Percentiles rank a stretch among this genome's conserved stretches.
These are phyloP conservation scores for Acanthurus lineatus DNA, from an alignment of 2,797 vertebrate species.

Conservation along the genomic window DNA sequence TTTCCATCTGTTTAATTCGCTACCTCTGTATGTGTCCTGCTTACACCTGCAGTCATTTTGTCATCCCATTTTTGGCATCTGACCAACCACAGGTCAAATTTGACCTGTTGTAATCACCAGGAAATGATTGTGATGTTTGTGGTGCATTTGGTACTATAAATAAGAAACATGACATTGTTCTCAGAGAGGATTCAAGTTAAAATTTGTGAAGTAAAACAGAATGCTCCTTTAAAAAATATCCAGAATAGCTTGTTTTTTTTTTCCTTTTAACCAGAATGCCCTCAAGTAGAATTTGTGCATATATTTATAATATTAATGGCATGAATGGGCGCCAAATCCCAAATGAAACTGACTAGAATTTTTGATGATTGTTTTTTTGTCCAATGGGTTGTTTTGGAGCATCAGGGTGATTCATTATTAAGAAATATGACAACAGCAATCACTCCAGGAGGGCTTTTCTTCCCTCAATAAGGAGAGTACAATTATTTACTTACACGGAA, in stretches of 20 bases:
- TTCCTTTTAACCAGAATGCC: not conserved
- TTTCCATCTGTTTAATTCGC: slow-evolving; percentile 31
- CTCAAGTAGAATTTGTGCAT: not conserved
- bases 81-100: slow-evolving; percentile 15
- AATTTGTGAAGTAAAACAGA: not conserved
- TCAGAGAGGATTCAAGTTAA: not conserved
- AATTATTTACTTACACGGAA: not conserved
- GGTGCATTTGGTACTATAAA: too few relatives aligned
- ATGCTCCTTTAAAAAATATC: not conserved
- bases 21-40: not conserved
- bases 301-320: not conserved
- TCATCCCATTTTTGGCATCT: slow-evolving; percentile 8
- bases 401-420: not conserved
- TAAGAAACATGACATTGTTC: not conserved
- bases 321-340: not conserved
- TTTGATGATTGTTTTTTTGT: slow-evolving; percentile 5
- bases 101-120: slow-evolving; percentile 14
- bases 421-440: not conserved
- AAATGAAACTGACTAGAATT: not conserved
- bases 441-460: not conserved
- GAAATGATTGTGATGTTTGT: not conserved
- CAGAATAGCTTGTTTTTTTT: not conserved
- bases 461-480: not conserved
- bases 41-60: slow-evolving; percentile 26
- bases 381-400: not conserved